These are phyloP conservation scores for Tachina fera DNA, from an alignment of 2,888 invertebrate genomes.

Conservation along the genomic window DNA sequence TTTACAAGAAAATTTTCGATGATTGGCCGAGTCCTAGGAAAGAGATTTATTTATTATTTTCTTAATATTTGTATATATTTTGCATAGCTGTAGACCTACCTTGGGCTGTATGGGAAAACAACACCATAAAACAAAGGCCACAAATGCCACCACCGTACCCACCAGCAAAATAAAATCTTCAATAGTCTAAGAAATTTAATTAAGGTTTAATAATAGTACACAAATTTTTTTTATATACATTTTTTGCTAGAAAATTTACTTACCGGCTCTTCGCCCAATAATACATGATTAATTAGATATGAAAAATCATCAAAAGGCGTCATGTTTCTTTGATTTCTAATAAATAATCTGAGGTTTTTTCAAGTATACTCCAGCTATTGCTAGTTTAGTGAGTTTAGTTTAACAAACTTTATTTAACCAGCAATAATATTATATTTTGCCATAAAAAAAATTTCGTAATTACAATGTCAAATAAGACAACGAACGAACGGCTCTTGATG, in stretches of 20 bases:
- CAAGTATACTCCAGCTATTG: background rate
- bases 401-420: background rate
- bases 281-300: conserved; percentile 85
- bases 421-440: conserved; percentile 54
- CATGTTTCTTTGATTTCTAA: conserved; percentile 77
- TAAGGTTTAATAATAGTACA: background rate
- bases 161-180: conserved; percentile 86
- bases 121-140: conserved; percentile 87
- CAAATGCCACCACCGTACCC: conserved; percentile 86
- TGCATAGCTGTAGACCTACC: conserved; percentile 75
- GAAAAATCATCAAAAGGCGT: conserved; percentile 86
- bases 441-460: conserved; percentile 54
- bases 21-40: conserved; percentile 80
- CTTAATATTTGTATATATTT: no score
- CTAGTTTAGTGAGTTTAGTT: background rate
- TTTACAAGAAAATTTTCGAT: conserved; percentile 82
- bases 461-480: conserved; percentile 69
- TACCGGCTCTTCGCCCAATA: conserved; percentile 86
- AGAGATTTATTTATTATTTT: conserved; percentile 19
- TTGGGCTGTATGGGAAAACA: conserved; percentile 86
- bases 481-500: conserved; percentile 41
- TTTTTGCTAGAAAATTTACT: conserved; percentile 74
- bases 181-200: conserved; percentile 83
- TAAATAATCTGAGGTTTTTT: background rate
- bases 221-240: background rate